phyloP scores from a whole-genome alignment of 2,797 vertebrate species.

The Vultur gryphus region DNA sequence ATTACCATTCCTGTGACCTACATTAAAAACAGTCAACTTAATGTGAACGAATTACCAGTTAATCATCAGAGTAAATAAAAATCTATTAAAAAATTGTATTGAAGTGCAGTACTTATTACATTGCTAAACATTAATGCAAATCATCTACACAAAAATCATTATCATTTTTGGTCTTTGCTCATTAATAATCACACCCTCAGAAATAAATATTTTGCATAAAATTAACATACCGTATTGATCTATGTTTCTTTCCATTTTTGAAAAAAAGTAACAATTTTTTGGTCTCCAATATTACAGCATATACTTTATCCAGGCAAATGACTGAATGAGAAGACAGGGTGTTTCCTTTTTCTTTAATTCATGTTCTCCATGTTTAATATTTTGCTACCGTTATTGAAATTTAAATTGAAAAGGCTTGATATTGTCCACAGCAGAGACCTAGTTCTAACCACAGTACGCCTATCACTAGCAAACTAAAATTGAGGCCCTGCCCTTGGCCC shows the following conservation, averaged over 20 bases:
- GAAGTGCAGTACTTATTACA: constrained; percentile 27
- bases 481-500: constrained; percentile 71
- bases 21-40: constrained; percentile 26
- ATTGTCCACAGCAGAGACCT: constrained; percentile 55
- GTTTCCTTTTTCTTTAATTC: background rate
- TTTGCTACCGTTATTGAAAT: constrained; percentile 57
- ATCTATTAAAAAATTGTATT: constrained; percentile 38
- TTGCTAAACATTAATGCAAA: background rate
- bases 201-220: constrained; percentile 48
- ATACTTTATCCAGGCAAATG: background rate
- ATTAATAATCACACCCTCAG: constrained; percentile 43
- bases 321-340: background rate
- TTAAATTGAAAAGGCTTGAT: constrained; percentile 67
- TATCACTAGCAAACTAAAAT: constrained; percentile 63
- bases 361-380: constrained; percentile 30
- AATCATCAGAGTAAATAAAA: constrained; percentile 60
- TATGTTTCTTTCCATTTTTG: background rate
- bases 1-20: constrained; percentile 19
- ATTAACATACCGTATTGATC: constrained; percentile 6
- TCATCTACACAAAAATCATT: constrained; percentile 37
- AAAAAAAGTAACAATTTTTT: background rate
- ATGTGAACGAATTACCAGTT: constrained; percentile 28
- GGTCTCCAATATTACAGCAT: background rate
- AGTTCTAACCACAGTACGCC: constrained; percentile 45
- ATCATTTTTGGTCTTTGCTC: constrained; percentile 35